These are phyloP conservation scores for Drosophila murphyi DNA, from an alignment of 1,140 invertebrate species.

Conservation along the genomic window DNA sequence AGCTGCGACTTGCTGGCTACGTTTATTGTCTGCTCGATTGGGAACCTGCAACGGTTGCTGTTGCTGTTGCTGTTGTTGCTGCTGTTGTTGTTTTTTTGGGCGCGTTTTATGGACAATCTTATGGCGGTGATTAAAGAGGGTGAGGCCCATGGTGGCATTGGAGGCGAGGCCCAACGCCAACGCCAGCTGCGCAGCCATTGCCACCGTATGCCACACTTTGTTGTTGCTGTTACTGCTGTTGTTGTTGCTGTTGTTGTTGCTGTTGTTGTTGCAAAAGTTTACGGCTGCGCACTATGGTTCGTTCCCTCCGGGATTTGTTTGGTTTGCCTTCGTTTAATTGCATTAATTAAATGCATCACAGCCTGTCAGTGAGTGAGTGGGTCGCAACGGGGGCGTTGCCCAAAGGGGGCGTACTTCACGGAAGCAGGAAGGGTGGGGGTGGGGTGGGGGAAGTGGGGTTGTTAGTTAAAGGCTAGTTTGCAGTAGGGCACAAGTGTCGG, in stretches of 20 bases:
- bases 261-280: slow-evolving; percentile 17
- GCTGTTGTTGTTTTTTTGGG: slow-evolving; percentile 31
- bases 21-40: slow-evolving; percentile 48
- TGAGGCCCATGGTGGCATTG: slow-evolving; percentile 41
- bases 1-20: slow-evolving; percentile 14
- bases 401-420: background rate
- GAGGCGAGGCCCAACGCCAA: slow-evolving; percentile 37
- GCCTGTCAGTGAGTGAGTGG: slow-evolving; percentile 15
- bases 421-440: background rate
- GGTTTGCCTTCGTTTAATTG: slow-evolving; percentile 50
- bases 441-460: background rate
- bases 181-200: slow-evolving; percentile 49
- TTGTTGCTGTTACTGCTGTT: slow-evolving; percentile 24
- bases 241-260: background rate
- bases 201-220: slow-evolving; percentile 51
- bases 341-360: slow-evolving; percentile 49
- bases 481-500: background rate
- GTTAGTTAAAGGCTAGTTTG: background rate
- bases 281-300: slow-evolving; percentile 20
- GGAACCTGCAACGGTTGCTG: slow-evolving; percentile 45
- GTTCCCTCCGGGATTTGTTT: slow-evolving; percentile 36
- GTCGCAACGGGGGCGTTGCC: slow-evolving; percentile 8
- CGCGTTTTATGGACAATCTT: slow-evolving; percentile 56
- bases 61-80: slow-evolving; percentile 10
- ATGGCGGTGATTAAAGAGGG: slow-evolving; percentile 53